These are phyloP conservation scores for Hylyphantes graminicola DNA, from an alignment of 1,140 invertebrate genomes.

Conservation along the genomic window DNA sequence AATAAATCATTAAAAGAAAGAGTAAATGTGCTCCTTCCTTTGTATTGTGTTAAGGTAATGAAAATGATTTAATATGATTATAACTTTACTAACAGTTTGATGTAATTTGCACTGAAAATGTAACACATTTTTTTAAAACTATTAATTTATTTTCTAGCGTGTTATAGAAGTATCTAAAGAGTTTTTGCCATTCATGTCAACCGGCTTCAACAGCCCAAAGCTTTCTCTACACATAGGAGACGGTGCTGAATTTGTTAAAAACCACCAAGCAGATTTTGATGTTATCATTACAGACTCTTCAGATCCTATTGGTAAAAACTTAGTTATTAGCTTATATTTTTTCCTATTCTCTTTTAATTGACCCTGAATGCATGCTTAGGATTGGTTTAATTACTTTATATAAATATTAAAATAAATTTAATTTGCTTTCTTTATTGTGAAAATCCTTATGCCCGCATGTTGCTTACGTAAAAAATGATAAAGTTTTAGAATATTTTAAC, in stretches of 20 bases:
- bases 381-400: background rate
- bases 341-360: background rate
- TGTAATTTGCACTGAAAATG: too few species aligned
- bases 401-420: too few species aligned
- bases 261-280: slow-evolving; percentile 88
- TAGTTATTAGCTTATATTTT: background rate
- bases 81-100: too few species aligned
- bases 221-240: slow-evolving; percentile 88
- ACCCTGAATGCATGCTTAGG: background rate
- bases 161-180: slow-evolving; percentile 94
- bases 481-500: too few species aligned
- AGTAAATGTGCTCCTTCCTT: too few species aligned
- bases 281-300: slow-evolving; percentile 99
- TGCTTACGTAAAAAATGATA: too few species aligned
- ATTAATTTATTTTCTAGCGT: slow-evolving; percentile 65
- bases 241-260: slow-evolving; percentile 94
- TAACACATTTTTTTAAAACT: background rate
- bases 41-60: too few species aligned
- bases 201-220: slow-evolving; percentile 86
- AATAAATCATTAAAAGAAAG: too few species aligned
- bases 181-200: slow-evolving; percentile 90
- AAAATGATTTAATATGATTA: too few species aligned
- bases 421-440: too few species aligned
- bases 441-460: too few species aligned
- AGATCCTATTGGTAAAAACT: slow-evolving; percentile 83